A percentile compares a stretch with the other conserved stretches of the same genome.
phyloP scores from a whole-genome alignment of 2,797 vertebrate species.

The Balearica regulorum region DNA sequence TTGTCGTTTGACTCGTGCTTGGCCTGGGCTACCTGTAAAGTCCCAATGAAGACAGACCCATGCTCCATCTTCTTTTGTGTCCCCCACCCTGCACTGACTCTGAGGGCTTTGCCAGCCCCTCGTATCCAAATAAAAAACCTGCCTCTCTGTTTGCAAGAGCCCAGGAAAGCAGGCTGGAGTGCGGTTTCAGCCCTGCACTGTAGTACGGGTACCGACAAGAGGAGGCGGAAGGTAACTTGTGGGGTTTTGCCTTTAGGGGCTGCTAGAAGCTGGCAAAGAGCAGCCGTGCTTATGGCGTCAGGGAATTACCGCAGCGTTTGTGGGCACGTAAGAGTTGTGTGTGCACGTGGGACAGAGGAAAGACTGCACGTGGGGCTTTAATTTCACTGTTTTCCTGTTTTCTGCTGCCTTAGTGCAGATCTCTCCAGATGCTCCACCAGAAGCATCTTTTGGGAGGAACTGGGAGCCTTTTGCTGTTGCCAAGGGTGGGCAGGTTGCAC shows the following conservation, averaged over 20 bases:
- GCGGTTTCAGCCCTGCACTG: accelerated
- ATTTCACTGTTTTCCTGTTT: not conserved
- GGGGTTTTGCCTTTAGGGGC: not conserved
- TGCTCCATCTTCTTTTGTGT: not conserved
- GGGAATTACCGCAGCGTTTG: accelerated
- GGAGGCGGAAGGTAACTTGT: not conserved
- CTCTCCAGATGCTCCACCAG: not conserved
- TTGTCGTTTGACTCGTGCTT: not conserved
- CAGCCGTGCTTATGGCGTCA: accelerated
- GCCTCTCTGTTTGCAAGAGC: accelerated
- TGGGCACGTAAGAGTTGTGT: accelerated
- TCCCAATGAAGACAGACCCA: not conserved
- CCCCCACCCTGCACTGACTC: accelerated
- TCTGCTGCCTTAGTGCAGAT: not conserved
- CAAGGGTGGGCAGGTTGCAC: not conserved
- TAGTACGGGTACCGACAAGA: accelerated
- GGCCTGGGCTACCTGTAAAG: not conserved
- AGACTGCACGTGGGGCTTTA: not conserved
- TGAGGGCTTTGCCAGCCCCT: not conserved
- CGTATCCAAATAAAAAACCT: accelerated
- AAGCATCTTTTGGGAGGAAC: not conserved
- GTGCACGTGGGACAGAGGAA: not conserved
- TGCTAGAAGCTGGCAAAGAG: not conserved
- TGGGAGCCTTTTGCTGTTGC: not conserved
- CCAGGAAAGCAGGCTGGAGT: not conserved